Percentiles rank a stretch among this genome's conserved stretches.
Evolutionary conservation across 2,113 vertebrate genomes (phyloP).

Genomic region (Amblyopsis rosae): DNA sequence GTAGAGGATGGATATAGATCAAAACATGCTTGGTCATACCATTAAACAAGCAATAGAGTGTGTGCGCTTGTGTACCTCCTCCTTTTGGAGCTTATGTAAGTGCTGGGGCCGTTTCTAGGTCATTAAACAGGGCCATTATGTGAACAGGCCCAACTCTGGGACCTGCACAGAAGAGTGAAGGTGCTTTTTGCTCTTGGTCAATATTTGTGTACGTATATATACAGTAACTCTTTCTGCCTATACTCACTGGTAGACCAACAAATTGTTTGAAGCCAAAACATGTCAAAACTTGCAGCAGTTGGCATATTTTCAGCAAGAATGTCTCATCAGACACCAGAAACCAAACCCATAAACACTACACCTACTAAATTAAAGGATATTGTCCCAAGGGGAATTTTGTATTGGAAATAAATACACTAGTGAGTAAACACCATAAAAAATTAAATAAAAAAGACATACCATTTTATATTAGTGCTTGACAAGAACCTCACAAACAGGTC

Average conservation of each 20-base stretch:
- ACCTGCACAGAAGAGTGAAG: conserved; percentile 40
- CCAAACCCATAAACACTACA: no score
- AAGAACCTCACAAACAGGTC: conserved; percentile 6
- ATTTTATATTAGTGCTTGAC: background rate
- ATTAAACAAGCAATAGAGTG: no score
- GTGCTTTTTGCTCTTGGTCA: conserved; percentile 26
- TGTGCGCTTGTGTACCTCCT: conserved; percentile 5
- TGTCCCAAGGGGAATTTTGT: no score
- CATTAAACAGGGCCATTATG: conserved; percentile 54
- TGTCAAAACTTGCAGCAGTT: no score
- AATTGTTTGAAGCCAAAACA: no score
- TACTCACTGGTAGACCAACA: background rate
- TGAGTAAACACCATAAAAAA: no score
- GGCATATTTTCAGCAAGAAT: no score
- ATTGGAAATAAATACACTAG: no score
- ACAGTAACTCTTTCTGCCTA: background rate
- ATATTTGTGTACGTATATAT: background rate
- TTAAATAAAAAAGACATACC: background rate
- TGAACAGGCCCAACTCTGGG: conserved; percentile 47
- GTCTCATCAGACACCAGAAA: no score
- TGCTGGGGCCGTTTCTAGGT: conserved; percentile 55
- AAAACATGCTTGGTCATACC: no score
- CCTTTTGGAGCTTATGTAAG: conserved; percentile 46
- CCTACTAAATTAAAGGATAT: no score
- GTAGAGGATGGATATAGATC: no score